phyloP scores from a whole-genome alignment of 2,797 vertebrate genomes.

The Ataeniobius toweri region DNA sequence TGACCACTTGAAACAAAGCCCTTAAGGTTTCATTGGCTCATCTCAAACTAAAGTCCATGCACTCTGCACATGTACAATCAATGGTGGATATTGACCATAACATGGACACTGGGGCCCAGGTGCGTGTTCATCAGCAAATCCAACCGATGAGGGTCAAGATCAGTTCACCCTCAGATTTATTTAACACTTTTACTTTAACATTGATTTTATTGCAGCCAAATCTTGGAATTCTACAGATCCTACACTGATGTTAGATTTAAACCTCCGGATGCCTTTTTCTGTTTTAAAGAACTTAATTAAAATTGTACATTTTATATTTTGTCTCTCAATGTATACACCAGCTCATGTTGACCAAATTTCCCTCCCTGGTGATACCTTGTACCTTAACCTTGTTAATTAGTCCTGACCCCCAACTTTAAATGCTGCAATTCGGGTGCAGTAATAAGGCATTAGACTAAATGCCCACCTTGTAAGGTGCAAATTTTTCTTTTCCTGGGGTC shows the following conservation, averaged over 20 bases:
- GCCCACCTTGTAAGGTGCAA: conserved; percentile 76
- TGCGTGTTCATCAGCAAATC: conserved; percentile 37
- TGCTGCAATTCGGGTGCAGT: conserved; percentile 75
- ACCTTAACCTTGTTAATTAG: conserved; percentile 80
- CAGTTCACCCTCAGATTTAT: conserved; percentile 31
- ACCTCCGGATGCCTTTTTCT: too few relatives aligned
- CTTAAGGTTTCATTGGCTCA: conserved; percentile 31
- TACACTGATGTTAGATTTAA: not conserved
- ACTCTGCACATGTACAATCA: conserved; percentile 58
- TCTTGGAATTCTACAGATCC: not conserved
- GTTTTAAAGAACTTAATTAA: too few relatives aligned
- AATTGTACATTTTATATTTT: not conserved
- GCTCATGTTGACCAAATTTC: conserved; percentile 62
- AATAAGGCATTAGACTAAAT: conserved; percentile 83
- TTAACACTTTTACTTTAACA: conserved; percentile 10
- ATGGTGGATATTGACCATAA: conserved; percentile 54
- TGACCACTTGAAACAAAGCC: conserved; percentile 25
- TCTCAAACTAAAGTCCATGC: conserved; percentile 53
- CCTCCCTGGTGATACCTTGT: conserved; percentile 77
- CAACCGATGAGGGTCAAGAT: conserved; percentile 45
- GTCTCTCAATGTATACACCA: conserved; percentile 50
- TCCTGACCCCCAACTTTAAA: conserved; percentile 72
- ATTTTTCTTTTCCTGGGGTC: conserved; percentile 83
- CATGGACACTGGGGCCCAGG: conserved; percentile 28
- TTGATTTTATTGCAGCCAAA: not conserved